Base-by-base conservation (phyloP, 2,113 vertebrate species). In the Orycteropus afer region DNA sequence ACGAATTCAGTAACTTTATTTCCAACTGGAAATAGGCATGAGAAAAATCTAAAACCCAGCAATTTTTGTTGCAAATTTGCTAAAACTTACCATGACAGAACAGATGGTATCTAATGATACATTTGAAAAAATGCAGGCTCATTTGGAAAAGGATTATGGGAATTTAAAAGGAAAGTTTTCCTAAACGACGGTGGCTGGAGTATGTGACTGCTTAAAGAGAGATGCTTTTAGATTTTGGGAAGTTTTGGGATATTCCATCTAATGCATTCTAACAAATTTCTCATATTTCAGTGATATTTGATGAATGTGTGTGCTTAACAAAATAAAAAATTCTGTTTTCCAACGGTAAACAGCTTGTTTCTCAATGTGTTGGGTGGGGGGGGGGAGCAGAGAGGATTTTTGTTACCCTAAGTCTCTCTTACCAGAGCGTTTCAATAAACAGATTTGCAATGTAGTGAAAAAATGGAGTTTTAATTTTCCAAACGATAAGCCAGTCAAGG, bases 61-160 rank as follows among this genome's bases (percentile, higher is more conserved):
- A 55, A 69, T 93, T 20, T 92, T 32, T 59, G 55, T 77, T 83
- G 89, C 13, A 12, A 89, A 77, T 91, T 86, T 95, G 65, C 63
- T 86, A 95, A 95, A 93, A 57, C 34, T 82, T 89, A 84, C 59
- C 92, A 8, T 82, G 92, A 91, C 51, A 81, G 76, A 94, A 71
- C 47, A 81, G 93, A 71, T 90, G 90, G 87, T 29, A 29, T 20
- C 34, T 90, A 83, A 97, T 73, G 85, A 76, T 45, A 94, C 32
- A 18, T 93, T 74, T 67, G 29, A 11, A 37, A 20, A 37, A 37
- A n/a, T 7, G 23, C 40, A 51, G 59, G 61, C 55, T 94, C 51
- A 61, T 1, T 88, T 90, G 69, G 47, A 95, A 95, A 86, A 95
- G 80, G 74, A 97, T 5, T 63, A n/a, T 77, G 89, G 76, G 95